A percentile compares a stretch with the other conserved stretches of the same genome.
phyloP scores from a whole-genome alignment of 2,797 vertebrate genomes.

The Danio albolineatus region DNA sequence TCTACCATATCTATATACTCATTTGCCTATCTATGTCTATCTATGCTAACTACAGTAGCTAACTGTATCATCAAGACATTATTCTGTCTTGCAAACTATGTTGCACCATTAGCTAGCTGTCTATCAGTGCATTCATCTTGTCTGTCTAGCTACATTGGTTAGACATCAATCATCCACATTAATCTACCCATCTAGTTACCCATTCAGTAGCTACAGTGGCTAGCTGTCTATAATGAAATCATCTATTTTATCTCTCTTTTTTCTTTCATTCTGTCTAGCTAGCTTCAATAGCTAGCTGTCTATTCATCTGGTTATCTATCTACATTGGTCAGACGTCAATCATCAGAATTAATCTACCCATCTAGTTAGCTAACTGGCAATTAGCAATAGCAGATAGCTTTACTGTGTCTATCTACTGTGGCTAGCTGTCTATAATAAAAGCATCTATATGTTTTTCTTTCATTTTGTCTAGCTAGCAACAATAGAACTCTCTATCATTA shows the following conservation, averaged over 20 bases:
- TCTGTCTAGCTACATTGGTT: neutral
- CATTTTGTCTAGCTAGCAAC: neutral
- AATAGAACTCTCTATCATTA: neutral
- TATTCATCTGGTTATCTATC: too few relatives aligned
- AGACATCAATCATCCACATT: too few relatives aligned
- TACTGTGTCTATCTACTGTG: too few relatives aligned
- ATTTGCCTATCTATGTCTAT: too few relatives aligned
- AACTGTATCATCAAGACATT: neutral
- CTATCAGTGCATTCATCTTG: neutral
- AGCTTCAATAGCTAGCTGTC: neutral
- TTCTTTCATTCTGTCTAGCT: constrained; percentile 11
- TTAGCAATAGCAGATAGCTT: neutral
- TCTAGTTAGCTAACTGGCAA: neutral
- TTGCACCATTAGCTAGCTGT: constrained; percentile 26
- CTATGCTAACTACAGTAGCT: neutral
- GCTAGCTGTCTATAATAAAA: too few relatives aligned
- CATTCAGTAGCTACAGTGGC: neutral
- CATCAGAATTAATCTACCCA: neutral
- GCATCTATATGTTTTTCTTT: too few relatives aligned
- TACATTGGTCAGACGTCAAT: too few relatives aligned
- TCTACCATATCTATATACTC: too few relatives aligned
- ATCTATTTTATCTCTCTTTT: constrained; percentile 30
- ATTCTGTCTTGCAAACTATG: constrained; percentile 22
- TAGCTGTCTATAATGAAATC: too few relatives aligned
- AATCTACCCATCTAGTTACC: neutral